Conservation (phyloP, 2,888 invertebrate genomes). For the Leptopilina drosophilae region DNA sequence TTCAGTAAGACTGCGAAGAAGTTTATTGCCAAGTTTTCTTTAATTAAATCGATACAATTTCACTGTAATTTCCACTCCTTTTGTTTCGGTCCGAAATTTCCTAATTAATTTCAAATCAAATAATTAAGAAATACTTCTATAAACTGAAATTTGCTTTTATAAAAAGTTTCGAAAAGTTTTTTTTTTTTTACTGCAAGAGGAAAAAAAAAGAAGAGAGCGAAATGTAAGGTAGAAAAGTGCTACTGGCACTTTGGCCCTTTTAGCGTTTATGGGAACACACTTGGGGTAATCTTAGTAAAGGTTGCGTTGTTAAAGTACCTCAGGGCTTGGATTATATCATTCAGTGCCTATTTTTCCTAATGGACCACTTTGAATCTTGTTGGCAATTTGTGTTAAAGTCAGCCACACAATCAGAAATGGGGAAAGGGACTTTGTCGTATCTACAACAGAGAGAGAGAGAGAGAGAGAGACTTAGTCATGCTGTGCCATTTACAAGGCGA, state of each 20-base stretch:
- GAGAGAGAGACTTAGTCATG: constrained; percentile 6
- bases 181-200: too few species aligned
- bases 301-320: neutral
- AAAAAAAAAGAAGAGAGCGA: neutral
- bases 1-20: neutral
- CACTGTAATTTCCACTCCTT: neutral
- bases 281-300: constrained; percentile 4
- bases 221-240: neutral
- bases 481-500: constrained; percentile 19
- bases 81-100: too few species aligned
- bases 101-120: too few species aligned
- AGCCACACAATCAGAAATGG: constrained; percentile 17
- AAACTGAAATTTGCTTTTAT: too few species aligned
- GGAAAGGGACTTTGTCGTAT: neutral
- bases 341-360: constrained; percentile 27
- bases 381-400: constrained; percentile 13
- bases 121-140: too few species aligned
- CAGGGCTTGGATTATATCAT: constrained; percentile 7
- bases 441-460: neutral
- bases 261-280: constrained; percentile 14
- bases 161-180: too few species aligned
- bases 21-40: neutral
- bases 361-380: constrained; percentile 28
- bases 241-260: constrained; percentile 9
- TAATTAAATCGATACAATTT: constrained; percentile 10